Conservation (phyloP, 2,113 vertebrate genomes). For the Capricornis sumatraensis region DNA sequence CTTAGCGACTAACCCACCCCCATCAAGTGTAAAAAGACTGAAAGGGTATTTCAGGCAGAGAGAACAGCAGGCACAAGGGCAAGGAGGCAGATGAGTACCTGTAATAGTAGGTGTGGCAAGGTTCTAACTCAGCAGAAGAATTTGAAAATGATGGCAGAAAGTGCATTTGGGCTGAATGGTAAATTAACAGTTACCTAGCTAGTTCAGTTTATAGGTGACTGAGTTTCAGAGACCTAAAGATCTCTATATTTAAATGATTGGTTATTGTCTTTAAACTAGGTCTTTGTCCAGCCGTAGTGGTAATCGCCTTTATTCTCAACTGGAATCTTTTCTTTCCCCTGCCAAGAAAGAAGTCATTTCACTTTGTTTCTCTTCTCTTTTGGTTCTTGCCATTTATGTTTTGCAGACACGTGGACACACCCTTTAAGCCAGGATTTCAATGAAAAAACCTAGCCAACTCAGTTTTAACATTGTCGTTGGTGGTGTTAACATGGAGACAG, state of each 20-base stretch:
- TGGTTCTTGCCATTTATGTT: slow-evolving; percentile 38
- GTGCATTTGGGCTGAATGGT: neutral
- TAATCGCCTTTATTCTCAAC: slow-evolving; percentile 40
- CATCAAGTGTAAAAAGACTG: neutral
- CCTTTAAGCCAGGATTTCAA: slow-evolving; percentile 55
- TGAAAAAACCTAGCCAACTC: slow-evolving; percentile 57
- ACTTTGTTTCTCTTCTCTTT: slow-evolving; percentile 34
- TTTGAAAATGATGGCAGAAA: neutral
- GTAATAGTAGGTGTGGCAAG: neutral
- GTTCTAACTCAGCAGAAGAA: neutral
- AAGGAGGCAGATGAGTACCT: neutral
- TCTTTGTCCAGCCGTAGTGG: neutral
- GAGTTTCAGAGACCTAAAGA: neutral
- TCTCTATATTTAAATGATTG: neutral
- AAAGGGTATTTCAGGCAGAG: neutral
- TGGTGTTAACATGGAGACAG: slow-evolving; percentile 49
- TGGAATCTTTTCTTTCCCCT: slow-evolving; percentile 12
- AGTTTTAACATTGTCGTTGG: slow-evolving; percentile 43
- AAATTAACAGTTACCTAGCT: slow-evolving; percentile 15
- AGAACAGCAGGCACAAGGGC: neutral
- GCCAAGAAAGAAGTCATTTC: slow-evolving; percentile 45
- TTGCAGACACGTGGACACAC: slow-evolving; percentile 54
- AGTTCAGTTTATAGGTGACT: neutral
- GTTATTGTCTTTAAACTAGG: neutral
- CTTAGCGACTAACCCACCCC: neutral